Evolutionary conservation across 2,888 invertebrate genomes (phyloP).

Genomic region (Schrankia costaestrigalis): DNA sequence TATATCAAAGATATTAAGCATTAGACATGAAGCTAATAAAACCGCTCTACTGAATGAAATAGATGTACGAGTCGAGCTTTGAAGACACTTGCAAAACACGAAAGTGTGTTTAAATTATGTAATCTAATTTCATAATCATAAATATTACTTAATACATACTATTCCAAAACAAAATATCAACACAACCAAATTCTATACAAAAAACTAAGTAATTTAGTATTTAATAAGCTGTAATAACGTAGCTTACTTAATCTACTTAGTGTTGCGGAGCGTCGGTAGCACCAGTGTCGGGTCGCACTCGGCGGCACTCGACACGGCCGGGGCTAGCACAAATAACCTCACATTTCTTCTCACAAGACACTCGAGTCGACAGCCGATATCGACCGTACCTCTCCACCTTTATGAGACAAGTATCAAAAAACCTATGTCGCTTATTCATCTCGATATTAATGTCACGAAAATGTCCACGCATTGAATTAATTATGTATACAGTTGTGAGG

Average conservation of each 20-base stretch:
- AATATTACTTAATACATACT: too few relatives aligned
- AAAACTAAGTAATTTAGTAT: too few relatives aligned
- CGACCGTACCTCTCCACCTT: slow-evolving; percentile 51
- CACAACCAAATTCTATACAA: too few relatives aligned
- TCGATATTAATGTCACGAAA: slow-evolving; percentile 19
- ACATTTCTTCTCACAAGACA: slow-evolving; percentile 64
- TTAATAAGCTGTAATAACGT: too few relatives aligned
- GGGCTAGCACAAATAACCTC: slow-evolving; percentile 62
- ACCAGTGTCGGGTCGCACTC: slow-evolving; percentile 29
- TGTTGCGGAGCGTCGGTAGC: slow-evolving; percentile 39
- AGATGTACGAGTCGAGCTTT: too few relatives aligned
- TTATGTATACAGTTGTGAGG: not conserved
- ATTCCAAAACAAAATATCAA: too few relatives aligned
- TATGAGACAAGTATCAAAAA: slow-evolving; percentile 53
- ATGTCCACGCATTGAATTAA: slow-evolving; percentile 13
- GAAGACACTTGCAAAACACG: too few relatives aligned
- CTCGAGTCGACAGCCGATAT: slow-evolving; percentile 64
- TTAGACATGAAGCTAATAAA: too few relatives aligned
- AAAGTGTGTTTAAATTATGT: too few relatives aligned
- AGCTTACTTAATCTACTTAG: slow-evolving; percentile 71
- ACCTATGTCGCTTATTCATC: slow-evolving; percentile 35
- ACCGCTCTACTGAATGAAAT: too few relatives aligned
- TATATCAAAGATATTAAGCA: too few relatives aligned
- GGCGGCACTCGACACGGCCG: slow-evolving; percentile 50
- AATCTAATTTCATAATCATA: too few relatives aligned